Percentiles rank a stretch among this genome's conserved stretches.
Conservation (phyloP, 2,888 invertebrate genomes). For the Drosophila anomelani region DNA sequence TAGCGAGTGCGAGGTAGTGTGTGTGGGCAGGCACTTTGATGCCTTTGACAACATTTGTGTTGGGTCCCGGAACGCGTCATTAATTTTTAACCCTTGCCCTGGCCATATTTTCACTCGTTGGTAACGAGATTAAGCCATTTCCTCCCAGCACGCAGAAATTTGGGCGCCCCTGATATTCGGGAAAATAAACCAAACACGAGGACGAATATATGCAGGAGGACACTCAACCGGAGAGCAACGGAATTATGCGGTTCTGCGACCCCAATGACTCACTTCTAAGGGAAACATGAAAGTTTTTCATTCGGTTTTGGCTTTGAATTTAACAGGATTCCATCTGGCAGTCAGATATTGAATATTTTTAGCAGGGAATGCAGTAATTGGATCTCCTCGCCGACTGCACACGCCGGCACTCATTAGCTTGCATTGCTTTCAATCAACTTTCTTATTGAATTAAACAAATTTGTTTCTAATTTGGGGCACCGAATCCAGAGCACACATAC, state of each 20-base stretch:
- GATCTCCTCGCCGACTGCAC: neutral
- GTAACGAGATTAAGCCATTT: constrained; percentile 37
- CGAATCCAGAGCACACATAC: constrained; percentile 27
- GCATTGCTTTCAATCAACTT: constrained; percentile 61
- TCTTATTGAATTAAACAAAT: constrained; percentile 70
- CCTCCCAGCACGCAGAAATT: constrained; percentile 29
- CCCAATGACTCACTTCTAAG: constrained; percentile 58
- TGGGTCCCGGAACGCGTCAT: constrained; percentile 49
- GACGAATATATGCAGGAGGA: constrained; percentile 17
- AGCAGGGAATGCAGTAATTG: constrained; percentile 6
- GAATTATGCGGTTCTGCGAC: constrained; percentile 43
- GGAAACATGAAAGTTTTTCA: constrained; percentile 46
- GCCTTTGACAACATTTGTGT: constrained; percentile 56
- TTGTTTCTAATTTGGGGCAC: constrained; percentile 62
- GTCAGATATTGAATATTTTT: constrained; percentile 30
- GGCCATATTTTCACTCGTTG: constrained; percentile 23
- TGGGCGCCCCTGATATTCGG: constrained; percentile 36
- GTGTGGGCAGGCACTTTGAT: constrained; percentile 39
- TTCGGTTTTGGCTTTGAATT: constrained; percentile 43
- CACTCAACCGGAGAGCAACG: constrained; percentile 36
- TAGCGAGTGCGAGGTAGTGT: constrained; percentile 4
- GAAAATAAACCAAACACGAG: constrained; percentile 14
- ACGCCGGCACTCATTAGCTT: constrained; percentile 3
- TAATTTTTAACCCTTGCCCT: constrained; percentile 59
- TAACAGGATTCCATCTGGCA: constrained; percentile 33